Conservation (phyloP, 2,113 vertebrate genomes). For the Phylloscopus trochilus region DNA sequence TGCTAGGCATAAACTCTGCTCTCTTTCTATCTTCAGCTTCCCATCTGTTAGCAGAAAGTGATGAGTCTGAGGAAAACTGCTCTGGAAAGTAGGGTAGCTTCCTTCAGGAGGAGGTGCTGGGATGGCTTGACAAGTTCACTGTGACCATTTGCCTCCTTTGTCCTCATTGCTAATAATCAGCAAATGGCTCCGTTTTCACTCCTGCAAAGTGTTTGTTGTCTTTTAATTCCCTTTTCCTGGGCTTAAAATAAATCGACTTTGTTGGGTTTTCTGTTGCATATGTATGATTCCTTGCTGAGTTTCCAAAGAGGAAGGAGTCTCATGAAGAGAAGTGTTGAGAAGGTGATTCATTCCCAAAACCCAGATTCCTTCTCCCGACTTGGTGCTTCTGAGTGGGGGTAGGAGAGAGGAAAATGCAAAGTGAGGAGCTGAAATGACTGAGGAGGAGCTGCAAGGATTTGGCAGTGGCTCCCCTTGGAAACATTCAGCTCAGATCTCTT, state of each 20-base stretch:
- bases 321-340: background rate
- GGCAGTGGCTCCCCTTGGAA: background rate
- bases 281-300: conserved; percentile 40
- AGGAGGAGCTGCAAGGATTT: background rate
- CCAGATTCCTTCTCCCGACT: background rate
- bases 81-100: conserved; percentile 55
- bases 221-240: background rate
- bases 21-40: conserved; percentile 59
- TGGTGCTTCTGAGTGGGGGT: background rate
- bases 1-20: conserved; percentile 27
- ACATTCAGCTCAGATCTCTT: background rate
- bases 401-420: background rate
- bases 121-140: background rate
- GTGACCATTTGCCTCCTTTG: conserved; percentile 19
- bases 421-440: background rate
- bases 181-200: background rate
- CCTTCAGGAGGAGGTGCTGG: background rate
- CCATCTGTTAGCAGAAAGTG: conserved; percentile 64
- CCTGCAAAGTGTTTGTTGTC: background rate
- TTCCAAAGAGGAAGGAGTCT: background rate
- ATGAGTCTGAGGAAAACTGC: conserved; percentile 56
- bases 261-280: conserved; percentile 30
- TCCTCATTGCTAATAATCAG: background rate
- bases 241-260: background rate
- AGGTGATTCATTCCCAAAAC: conserved; percentile 34